Evolutionary conservation across 2,797 vertebrate species (phyloP).

Genomic region (Lateolabrax maculatus): DNA sequence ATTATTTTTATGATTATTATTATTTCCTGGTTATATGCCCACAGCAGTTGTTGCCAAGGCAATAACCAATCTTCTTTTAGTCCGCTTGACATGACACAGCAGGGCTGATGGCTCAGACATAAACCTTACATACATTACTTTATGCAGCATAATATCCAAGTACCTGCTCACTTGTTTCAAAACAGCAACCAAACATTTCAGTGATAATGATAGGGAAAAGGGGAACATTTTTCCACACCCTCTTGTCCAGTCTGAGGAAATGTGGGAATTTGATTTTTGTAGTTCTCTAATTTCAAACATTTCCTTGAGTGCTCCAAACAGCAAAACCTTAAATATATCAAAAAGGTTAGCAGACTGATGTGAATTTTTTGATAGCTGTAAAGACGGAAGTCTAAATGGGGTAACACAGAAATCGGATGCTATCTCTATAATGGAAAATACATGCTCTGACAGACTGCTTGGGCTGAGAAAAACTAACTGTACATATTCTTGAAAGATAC

Average conservation of each 20-base stretch:
- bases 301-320: slow-evolving; percentile 88
- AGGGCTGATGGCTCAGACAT: slow-evolving; percentile 12
- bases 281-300: slow-evolving; percentile 88
- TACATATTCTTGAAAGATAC: slow-evolving; percentile 87
- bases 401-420: slow-evolving; percentile 91
- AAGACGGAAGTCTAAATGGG: slow-evolving; percentile 95
- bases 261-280: slow-evolving; percentile 65
- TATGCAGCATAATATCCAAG: slow-evolving; percentile 22
- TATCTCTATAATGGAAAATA: slow-evolving; percentile 97
- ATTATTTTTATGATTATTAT: slow-evolving; percentile 21
- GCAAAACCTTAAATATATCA: slow-evolving; percentile 91
- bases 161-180: slow-evolving; percentile 39
- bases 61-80: slow-evolving; percentile 30
- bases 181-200: slow-evolving; percentile 32
- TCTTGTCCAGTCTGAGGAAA: slow-evolving; percentile 37
- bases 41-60: slow-evolving; percentile 12
- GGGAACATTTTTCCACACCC: slow-evolving; percentile 12
- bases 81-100: slow-evolving; percentile 10
- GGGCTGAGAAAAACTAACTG: slow-evolving; percentile 86
- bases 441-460: slow-evolving; percentile 91
- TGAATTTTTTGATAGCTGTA: slow-evolving; percentile 93
- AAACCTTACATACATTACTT: slow-evolving; percentile 1
- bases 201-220: slow-evolving; percentile 11
- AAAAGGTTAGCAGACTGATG: slow-evolving; percentile 94
- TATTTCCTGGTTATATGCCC: slow-evolving; percentile 9